Evolutionary conservation across 2,113 vertebrate species (phyloP).

Genomic region (Rhea pennata): DNA sequence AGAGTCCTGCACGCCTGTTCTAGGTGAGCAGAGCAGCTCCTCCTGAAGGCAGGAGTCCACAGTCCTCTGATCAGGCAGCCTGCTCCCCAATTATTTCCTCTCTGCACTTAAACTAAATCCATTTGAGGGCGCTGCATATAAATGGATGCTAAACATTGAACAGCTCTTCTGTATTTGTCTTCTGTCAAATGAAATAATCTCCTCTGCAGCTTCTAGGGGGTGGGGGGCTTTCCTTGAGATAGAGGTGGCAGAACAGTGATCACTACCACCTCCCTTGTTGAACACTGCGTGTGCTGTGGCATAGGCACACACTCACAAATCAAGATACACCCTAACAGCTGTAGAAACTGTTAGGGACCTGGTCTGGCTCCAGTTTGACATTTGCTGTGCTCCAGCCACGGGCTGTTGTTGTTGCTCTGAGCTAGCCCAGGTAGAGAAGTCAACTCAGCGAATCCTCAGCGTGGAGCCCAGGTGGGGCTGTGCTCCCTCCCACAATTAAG

Average conservation of each 20-base stretch:
- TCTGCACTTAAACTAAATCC: not conserved
- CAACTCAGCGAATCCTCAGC: not conserved
- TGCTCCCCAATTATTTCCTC: accelerated
- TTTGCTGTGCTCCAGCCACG: not conserved
- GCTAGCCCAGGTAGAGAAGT: not conserved
- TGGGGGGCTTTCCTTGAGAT: not conserved
- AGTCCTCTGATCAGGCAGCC: not conserved
- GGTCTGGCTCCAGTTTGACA: not conserved
- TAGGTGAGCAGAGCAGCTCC: not conserved
- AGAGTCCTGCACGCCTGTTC: not conserved
- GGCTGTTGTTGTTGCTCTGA: not conserved
- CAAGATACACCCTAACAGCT: not conserved
- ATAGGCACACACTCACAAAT: not conserved
- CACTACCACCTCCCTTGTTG: not conserved
- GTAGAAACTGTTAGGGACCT: not conserved
- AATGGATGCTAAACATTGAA: not conserved
- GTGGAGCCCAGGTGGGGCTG: not conserved
- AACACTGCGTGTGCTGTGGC: not conserved
- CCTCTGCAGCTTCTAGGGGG: not conserved
- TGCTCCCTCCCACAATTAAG: not conserved
- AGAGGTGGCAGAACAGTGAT: not conserved
- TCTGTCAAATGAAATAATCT: not conserved
- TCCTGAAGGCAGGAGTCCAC: not conserved
- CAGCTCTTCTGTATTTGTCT: not conserved
- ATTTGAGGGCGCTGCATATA: not conserved